Percentiles rank a stretch among this genome's conserved stretches.
These are phyloP conservation scores for Dolichoris vasculosae DNA, from an alignment of 1,140 invertebrate species.

Conservation along the genomic window DNA sequence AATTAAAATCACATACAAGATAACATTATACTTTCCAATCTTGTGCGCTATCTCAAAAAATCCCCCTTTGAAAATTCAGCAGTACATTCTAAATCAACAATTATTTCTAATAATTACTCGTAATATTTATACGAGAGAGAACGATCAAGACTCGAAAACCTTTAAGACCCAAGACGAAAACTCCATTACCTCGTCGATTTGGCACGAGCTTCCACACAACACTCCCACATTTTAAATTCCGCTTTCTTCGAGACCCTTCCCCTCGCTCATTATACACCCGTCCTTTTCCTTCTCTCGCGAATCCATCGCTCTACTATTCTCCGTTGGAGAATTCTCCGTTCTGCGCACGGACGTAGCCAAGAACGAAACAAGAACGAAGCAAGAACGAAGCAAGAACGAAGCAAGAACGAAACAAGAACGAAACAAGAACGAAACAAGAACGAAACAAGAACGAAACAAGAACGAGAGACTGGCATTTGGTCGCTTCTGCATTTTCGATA, in stretches of 20 bases:
- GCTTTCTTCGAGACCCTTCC: neutral
- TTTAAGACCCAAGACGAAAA: neutral
- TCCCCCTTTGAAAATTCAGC: neutral
- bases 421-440: too few relatives aligned
- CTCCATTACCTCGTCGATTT: neutral
- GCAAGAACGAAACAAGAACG: neutral
- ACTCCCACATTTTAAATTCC: neutral
- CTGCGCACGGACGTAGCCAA: neutral
- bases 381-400: neutral
- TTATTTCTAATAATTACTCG: neutral
- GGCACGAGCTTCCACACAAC: neutral
- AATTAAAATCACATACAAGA: too few relatives aligned
- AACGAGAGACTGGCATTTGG: too few relatives aligned
- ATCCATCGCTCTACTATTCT: neutral
- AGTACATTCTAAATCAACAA: neutral
- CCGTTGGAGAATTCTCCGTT: too few relatives aligned
- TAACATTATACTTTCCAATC: too few relatives aligned
- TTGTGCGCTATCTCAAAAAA: too few relatives aligned
- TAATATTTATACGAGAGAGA: neutral
- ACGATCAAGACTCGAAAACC: too few relatives aligned
- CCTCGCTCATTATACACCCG: too few relatives aligned
- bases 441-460: neutral
- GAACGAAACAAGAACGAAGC: neutral
- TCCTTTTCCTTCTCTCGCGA: neutral
- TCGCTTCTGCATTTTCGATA: constrained; percentile 30